These are phyloP conservation scores for Lypha dubia DNA, from an alignment of 2,888 invertebrate genomes.

Conservation along the genomic window DNA sequence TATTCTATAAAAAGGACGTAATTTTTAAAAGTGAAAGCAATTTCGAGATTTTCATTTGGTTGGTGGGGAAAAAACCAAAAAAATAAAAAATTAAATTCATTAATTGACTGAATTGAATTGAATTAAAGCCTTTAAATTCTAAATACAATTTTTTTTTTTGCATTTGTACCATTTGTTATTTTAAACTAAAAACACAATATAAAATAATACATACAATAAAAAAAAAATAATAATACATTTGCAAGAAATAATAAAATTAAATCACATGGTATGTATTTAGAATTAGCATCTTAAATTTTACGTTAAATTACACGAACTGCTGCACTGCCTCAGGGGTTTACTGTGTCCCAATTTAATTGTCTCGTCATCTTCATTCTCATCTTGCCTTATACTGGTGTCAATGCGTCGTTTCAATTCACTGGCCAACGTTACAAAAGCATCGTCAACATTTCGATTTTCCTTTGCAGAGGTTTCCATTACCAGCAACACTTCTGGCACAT, in stretches of 20 bases:
- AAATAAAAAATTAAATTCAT: constrained; percentile 34
- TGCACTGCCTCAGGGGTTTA: constrained; percentile 87
- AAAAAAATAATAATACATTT: constrained; percentile 23
- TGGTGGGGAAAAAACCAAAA: background rate
- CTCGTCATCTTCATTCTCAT: constrained; percentile 85
- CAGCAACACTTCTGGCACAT: constrained; percentile 93
- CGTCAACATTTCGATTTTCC: constrained; percentile 95
- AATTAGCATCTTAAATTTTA: constrained; percentile 72
- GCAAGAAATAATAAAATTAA: constrained; percentile 32
- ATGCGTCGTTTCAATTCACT: constrained; percentile 94
- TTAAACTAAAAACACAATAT: constrained; percentile 45
- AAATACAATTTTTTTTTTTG: constrained; percentile 62
- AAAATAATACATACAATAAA: constrained; percentile 11
- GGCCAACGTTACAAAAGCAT: constrained; percentile 93
- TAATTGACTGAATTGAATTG: constrained; percentile 48
- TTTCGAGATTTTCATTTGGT: constrained; percentile 13
- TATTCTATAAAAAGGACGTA: constrained; percentile 55
- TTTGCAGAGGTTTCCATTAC: constrained; percentile 96
- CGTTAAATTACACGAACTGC: constrained; percentile 85
- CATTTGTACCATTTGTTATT: constrained; percentile 65
- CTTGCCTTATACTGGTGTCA: constrained; percentile 86
- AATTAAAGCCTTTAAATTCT: constrained; percentile 6
- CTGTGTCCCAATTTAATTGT: constrained; percentile 89
- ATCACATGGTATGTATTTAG: constrained; percentile 25
- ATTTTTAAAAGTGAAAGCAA: constrained; percentile 22